Base-by-base conservation (phyloP, 2,113 vertebrate species). In the Chlorodrepanis virens region DNA sequence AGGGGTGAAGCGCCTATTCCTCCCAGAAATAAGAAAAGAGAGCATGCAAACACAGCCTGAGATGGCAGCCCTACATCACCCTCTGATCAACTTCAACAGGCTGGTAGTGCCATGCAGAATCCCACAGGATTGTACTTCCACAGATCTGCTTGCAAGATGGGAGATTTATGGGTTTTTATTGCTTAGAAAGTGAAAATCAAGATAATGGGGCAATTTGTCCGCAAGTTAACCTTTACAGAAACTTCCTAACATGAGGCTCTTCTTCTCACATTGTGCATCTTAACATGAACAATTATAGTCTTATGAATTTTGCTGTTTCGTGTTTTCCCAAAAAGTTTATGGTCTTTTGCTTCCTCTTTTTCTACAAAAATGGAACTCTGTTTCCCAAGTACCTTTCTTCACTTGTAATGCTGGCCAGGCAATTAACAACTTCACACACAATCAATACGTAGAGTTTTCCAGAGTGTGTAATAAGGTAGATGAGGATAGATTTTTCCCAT, bases 181-280 rank as follows among this genome's bases (percentile, higher is more conserved):
- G 77, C 23, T 89, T 82, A 82, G 52, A 16, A 80, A 80, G 50
- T 61, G 27, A 90, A 78, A 83, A 87, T 12, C 14, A 52, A 50
- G 56, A 65, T 71, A 93, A 94, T 24, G 15, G 49, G 31, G 37
- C 44, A 92, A 95, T 89, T 49, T 89, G 29, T 92, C 84, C 88
- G 18, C 54, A 83, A 96, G 54, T 23, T 87, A 87, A 87, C 54
- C 76, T 95, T 94, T 88, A 87, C 6, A 70, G 90, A 91, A 84
- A 56, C 50, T 70, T 83, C 68, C 68, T 44, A 54, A 67, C 77
- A 71, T 27, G 52, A 95, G 71, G 70, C 39, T 61, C 23, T 83
- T 93, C 67, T n/a, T 53, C 35, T 91, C n/a, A n/a, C 10, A 63
- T 28, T 57, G n/a, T 14, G 42, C 45, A 67, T 63, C 82, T 77